Base-by-base conservation (phyloP, 2,113 vertebrate species). In the Nansenia antarctica region DNA sequence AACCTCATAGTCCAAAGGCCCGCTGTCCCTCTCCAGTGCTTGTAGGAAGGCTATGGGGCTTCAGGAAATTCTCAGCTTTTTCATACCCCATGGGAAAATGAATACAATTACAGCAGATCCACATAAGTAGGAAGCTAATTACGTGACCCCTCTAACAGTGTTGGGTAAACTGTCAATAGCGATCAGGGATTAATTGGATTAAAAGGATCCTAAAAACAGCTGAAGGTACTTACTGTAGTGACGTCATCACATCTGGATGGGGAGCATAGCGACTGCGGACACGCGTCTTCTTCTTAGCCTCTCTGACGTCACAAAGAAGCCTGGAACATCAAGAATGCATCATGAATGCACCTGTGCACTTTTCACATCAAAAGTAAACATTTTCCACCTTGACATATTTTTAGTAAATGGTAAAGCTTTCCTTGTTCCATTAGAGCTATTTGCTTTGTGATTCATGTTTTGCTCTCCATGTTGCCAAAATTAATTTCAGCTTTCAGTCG, bases 381-480 rank as follows among this genome's bases (percentile, higher is more conserved):
- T n/a, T 60, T 27, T 47, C 4, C 9, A 27, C 14, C 5, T 22
- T 15, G 14, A n/a, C 1, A 65, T 69, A 47, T 70, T 71, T 18
- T 42, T 34, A n/a, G 49, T 63, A 26, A 67, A 53, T 42, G 32
- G 29, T 54, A 30, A 14, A 26, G n/a, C 30, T 63, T 69, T 26
- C 12, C n/a, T n/a, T 37, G 12, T 31, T 64, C 57, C 39, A 24
- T 37, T 39, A 12, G 34, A 52, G 32, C 26, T 58, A 20, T 54
- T 37, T 64, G 34, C 49, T 77, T 9, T 77, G 30, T 73, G 55
- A 64, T 74, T 62, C 67, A 76, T 72, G 64, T 69, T 69, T 75
- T 79, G 87, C 89, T 91, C 90, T 90, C 77, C 66, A 75, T 89
- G 87, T 87, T 78, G 89, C 82, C 74, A 77, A 72, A 49, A 82